Conservation (phyloP, 2,113 vertebrate genomes). For the Ginglymostoma cirratum region DNA sequence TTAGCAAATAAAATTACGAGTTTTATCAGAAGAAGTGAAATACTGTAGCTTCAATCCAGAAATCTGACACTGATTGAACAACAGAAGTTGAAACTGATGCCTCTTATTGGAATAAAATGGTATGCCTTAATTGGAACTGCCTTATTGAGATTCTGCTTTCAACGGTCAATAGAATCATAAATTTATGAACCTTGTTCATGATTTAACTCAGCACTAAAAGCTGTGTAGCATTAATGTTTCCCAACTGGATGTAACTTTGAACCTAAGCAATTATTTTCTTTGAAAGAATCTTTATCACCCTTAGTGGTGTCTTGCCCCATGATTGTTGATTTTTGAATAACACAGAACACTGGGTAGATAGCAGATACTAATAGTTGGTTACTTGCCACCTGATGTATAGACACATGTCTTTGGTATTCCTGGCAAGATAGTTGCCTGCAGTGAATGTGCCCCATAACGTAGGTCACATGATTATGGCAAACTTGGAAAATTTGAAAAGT, state of each 20-base stretch:
- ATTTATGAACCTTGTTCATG: neutral
- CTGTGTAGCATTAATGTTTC: neutral
- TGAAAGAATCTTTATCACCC: neutral
- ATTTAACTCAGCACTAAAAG: neutral
- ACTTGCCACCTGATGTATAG: neutral
- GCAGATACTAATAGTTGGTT: neutral
- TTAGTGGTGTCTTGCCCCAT: neutral
- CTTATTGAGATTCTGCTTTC: neutral
- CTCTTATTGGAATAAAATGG: neutral
- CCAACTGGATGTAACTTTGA: neutral
- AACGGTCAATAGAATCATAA: neutral
- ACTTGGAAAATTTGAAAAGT: no score
- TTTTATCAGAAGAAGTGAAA: neutral
- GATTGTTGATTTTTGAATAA: neutral
- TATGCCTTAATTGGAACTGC: neutral
- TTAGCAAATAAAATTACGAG: neutral
- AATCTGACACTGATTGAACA: neutral
- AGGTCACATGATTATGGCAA: no score
- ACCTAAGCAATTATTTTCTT: neutral
- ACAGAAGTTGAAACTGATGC: neutral
- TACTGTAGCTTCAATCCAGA: neutral
- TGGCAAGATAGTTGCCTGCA: no score
- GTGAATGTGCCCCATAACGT: no score
- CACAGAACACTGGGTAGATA: neutral
- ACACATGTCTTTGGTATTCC: no score